These are phyloP conservation scores for Phaetusa simplex DNA, from an alignment of 2,113 vertebrate species.

Conservation along the genomic window DNA sequence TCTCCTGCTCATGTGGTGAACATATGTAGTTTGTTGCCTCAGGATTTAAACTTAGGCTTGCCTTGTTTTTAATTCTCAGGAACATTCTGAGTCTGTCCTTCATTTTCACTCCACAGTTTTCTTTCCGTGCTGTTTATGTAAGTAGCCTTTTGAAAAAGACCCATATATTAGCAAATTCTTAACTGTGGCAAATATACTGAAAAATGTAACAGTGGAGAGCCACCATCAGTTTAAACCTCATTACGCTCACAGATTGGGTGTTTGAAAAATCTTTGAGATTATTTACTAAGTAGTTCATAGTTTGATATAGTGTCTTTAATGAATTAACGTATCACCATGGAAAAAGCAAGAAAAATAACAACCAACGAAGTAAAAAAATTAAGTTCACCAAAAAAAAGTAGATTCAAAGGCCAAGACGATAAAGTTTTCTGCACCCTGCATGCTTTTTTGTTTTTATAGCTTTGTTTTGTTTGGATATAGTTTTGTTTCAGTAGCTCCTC, in stretches of 20 bases:
- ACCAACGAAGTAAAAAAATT: not conserved
- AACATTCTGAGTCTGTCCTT: not conserved
- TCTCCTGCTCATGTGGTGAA: conserved; percentile 39
- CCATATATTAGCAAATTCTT: not conserved
- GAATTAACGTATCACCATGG: not conserved
- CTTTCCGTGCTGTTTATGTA: not conserved
- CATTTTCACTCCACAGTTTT: not conserved
- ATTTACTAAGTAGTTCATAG: not conserved
- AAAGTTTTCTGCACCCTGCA: not conserved
- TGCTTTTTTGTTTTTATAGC: not conserved
- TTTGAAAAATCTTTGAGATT: not conserved
- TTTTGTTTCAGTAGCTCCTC: not conserved
- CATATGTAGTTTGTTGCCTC: conserved; percentile 5
- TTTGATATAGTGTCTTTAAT: not conserved
- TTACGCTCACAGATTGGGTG: not conserved
- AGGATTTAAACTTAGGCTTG: not conserved
- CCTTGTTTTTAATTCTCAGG: not conserved
- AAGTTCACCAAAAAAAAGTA: not conserved
- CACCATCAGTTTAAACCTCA: not conserved
- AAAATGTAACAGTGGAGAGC: not conserved
- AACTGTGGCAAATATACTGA: not conserved
- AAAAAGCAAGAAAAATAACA: not conserved
- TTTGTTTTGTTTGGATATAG: not conserved
- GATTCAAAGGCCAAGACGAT: not conserved
- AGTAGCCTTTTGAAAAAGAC: not conserved